Conservation (phyloP, 2,113 vertebrate species). For the Calidris pugnax region DNA sequence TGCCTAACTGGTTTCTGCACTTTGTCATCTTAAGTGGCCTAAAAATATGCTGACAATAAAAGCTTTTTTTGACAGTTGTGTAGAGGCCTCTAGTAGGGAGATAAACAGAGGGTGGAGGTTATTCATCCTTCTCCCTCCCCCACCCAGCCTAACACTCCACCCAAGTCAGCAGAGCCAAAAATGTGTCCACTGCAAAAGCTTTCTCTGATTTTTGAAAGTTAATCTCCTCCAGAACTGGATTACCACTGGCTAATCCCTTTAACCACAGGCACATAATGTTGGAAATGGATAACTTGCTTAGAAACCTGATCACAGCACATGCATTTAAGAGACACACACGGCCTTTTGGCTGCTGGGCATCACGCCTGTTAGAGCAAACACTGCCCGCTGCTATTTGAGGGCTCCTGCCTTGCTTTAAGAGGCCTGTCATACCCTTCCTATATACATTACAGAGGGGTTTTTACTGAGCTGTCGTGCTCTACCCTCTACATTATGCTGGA, state of each 20-base stretch:
- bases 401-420: not conserved
- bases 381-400: not conserved
- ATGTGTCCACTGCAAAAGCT: constrained; percentile 7
- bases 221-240: constrained; percentile 55
- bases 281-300: constrained; percentile 35
- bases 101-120: constrained; percentile 29
- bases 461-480: not conserved
- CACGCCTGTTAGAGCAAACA: not conserved
- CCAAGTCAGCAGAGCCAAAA: constrained; percentile 32
- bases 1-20: constrained; percentile 51
- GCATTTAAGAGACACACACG: accelerated
- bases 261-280: constrained; percentile 35
- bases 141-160: not conserved
- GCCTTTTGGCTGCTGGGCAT: not conserved
- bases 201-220: constrained; percentile 27
- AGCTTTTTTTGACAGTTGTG: constrained; percentile 48
- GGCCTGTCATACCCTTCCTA: not conserved
- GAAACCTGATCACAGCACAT: not conserved
- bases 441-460: not conserved
- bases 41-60: constrained; percentile 66
- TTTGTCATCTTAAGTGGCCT: constrained; percentile 37
- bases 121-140: not conserved
- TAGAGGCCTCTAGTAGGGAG: constrained; percentile 44
- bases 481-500: not conserved
- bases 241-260: constrained; percentile 55